Evolutionary conservation across 2,888 invertebrate genomes (phyloP).

Genomic region (Troides oblongomaculatus): DNA sequence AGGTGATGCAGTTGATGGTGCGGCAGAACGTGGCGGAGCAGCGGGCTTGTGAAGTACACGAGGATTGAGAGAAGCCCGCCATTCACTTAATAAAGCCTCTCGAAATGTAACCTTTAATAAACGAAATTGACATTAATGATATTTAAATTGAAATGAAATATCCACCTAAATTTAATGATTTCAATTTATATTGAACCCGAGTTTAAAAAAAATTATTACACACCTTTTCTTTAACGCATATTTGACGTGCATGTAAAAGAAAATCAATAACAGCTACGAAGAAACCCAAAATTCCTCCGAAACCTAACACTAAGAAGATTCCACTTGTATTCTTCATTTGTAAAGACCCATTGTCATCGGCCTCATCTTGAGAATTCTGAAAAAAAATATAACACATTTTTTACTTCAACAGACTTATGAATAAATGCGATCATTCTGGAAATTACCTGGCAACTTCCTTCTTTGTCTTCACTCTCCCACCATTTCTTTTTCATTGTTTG

Average conservation of each 20-base stretch:
- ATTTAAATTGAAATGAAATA: too few species aligned
- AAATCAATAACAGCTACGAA: constrained; percentile 91
- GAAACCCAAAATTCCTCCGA: constrained; percentile 86
- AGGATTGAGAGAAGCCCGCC: constrained; percentile 66
- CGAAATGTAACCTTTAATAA: constrained; percentile 55
- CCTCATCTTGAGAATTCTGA: constrained; percentile 46
- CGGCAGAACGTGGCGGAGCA: constrained; percentile 64
- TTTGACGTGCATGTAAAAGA: constrained; percentile 89
- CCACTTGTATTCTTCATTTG: constrained; percentile 94
- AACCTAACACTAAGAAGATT: constrained; percentile 91
- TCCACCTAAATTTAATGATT: too few species aligned
- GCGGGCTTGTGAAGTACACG: constrained; percentile 57
- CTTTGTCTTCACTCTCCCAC: constrained; percentile 89
- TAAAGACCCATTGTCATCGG: constrained; percentile 78
- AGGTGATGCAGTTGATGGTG: constrained; percentile 55
- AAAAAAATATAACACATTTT: constrained; percentile 27
- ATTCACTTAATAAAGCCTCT: constrained; percentile 65
- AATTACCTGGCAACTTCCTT: constrained; percentile 50
- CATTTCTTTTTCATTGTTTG: constrained; percentile 89
- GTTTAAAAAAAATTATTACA: too few species aligned
- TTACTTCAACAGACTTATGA: background rate
- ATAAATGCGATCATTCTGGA: background rate
- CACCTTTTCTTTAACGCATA: constrained; percentile 88
- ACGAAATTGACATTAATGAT: background rate
- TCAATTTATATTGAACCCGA: too few species aligned